Evolutionary conservation across 1,140 invertebrate species (phyloP).

Genomic region (Coelopa frigida): DNA sequence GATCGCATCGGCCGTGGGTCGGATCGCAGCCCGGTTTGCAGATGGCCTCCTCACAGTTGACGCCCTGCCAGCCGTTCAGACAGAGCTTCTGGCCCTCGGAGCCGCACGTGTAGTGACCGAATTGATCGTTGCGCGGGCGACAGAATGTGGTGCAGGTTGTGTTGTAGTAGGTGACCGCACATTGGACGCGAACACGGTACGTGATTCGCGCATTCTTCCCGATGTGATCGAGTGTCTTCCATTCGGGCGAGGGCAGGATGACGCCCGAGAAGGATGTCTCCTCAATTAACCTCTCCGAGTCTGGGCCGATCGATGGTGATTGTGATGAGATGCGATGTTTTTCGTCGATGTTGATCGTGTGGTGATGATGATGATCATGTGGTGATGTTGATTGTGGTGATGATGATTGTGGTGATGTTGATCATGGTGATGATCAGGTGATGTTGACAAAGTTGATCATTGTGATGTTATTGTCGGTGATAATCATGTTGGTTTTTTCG

Average conservation of each 20-base stretch:
- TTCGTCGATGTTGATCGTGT: neutral
- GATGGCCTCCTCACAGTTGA: conserved; percentile 85
- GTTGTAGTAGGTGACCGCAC: conserved; percentile 89
- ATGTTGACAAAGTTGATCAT: too few relatives aligned
- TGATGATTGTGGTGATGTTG: conserved; percentile 10
- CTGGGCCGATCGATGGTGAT: conserved; percentile 42
- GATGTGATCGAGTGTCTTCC: conserved; percentile 81
- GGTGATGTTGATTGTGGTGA: conserved; percentile 16
- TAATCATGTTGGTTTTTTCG: too few relatives aligned
- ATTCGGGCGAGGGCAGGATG: conserved; percentile 77
- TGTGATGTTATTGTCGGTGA: too few relatives aligned
- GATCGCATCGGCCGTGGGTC: conserved; percentile 79
- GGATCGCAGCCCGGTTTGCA: conserved; percentile 85
- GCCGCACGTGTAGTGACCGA: conserved; percentile 90
- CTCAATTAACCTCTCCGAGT: conserved; percentile 69
- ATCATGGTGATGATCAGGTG: too few relatives aligned
- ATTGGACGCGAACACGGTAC: conserved; percentile 84
- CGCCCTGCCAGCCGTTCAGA: conserved; percentile 85
- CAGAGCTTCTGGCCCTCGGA: conserved; percentile 84
- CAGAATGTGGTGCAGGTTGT: conserved; percentile 90
- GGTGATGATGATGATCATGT: neutral
- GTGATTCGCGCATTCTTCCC: conserved; percentile 66
- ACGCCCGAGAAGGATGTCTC: conserved; percentile 84
- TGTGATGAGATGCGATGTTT: conserved; percentile 8
- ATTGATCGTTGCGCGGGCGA: conserved; percentile 82